A percentile compares a stretch with the other conserved stretches of the same genome.
Conservation (phyloP, 2,797 vertebrate genomes). For the Sebastes miniatus region DNA sequence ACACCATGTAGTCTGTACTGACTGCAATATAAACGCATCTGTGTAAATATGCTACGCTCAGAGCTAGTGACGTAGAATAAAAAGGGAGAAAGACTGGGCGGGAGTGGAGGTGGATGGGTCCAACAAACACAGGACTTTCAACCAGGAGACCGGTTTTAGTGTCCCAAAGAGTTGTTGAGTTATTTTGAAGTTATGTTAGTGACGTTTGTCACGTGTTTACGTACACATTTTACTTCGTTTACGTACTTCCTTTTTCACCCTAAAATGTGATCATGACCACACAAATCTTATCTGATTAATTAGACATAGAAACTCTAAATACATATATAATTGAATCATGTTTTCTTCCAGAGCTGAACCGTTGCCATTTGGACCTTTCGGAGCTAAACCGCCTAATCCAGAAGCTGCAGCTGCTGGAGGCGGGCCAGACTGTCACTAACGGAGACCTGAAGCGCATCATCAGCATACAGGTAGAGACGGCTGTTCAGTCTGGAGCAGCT, state of each 20-base stretch:
- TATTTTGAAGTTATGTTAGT: too few relatives aligned
- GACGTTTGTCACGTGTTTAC: too few relatives aligned
- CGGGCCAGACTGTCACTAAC: slow-evolving; percentile 80
- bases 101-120: too few relatives aligned
- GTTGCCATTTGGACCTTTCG: slow-evolving; percentile 88
- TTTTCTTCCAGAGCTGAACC: slow-evolving; percentile 82
- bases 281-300: not conserved
- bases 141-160: rapidly evolving
- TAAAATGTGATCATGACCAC: not conserved
- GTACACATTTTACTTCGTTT: too few relatives aligned
- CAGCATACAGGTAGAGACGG: slow-evolving; percentile 84
- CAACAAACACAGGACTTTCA: too few relatives aligned
- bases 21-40: too few relatives aligned
- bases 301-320: not conserved
- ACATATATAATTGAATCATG: not conserved
- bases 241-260: not conserved
- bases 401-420: slow-evolving; percentile 86
- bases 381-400: slow-evolving; percentile 88
- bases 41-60: too few relatives aligned
- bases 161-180: too few relatives aligned
- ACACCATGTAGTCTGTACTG: too few relatives aligned
- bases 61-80: too few relatives aligned
- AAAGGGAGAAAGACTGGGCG: too few relatives aligned
- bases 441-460: slow-evolving; percentile 86
- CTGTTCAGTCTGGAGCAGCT: not conserved